Evolutionary conservation across 2,113 vertebrate species (phyloP).

Genomic region (Neopipo cinnamomea): DNA sequence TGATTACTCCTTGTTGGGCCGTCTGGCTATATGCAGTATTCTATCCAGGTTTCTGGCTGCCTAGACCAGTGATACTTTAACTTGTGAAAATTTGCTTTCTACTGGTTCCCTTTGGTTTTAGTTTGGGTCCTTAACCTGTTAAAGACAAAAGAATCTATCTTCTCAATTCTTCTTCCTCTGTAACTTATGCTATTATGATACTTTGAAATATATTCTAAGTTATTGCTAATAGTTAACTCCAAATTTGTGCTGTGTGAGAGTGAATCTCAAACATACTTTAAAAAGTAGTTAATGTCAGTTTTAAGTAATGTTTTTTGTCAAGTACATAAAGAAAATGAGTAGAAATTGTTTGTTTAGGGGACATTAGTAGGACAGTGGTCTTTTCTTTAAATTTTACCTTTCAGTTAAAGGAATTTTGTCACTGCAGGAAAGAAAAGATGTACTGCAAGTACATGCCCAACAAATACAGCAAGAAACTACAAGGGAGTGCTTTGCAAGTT

Average conservation of each 20-base stretch:
- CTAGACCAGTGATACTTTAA: background rate
- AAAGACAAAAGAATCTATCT: background rate
- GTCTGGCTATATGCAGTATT: background rate
- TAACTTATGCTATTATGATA: background rate
- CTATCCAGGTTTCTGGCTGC: background rate
- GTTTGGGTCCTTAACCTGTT: background rate
- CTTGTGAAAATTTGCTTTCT: background rate
- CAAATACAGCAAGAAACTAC: background rate
- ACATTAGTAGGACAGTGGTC: background rate
- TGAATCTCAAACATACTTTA: background rate
- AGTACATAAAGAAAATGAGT: background rate
- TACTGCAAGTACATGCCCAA: background rate
- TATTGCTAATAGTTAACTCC: background rate
- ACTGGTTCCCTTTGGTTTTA: background rate
- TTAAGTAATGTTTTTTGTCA: background rate
- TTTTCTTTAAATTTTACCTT: background rate
- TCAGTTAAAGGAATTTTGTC: background rate
- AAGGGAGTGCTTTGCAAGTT: background rate
- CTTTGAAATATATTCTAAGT: background rate
- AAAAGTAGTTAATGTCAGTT: background rate
- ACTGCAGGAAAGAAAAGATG: background rate
- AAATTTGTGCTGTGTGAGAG: background rate
- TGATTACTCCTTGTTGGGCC: background rate
- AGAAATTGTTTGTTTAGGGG: background rate
- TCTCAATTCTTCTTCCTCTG: background rate